Base-by-base conservation (phyloP, 2,797 vertebrate genomes). In the Lepilemur ruficaudatus region DNA sequence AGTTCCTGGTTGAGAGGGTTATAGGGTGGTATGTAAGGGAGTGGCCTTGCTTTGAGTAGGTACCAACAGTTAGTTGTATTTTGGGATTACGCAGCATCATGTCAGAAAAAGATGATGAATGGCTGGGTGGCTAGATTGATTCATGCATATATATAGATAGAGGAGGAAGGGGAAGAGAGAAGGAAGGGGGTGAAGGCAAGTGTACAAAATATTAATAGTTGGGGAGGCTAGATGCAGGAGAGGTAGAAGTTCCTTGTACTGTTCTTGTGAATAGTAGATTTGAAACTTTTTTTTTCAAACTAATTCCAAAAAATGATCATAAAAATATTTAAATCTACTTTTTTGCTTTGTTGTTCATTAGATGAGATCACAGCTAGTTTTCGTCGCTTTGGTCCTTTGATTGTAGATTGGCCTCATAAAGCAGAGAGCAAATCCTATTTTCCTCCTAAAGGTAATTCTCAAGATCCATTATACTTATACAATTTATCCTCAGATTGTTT, bases 351-450 rank as follows among this genome's bases (percentile, higher is more conserved):
- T 69, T 91, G 12, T 93, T 91, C 22, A 95, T 83, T 97, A 99
- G 99, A 99, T 98, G 99, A 99, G 98, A 99, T 99, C 97, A 99
- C 99, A 97, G 99, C 99, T 97, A 99, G 99, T 98, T 99, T 99
- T 98, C 99, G 99, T 92, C 99, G 99, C 96, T 99, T 99, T 98
- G 99, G 99, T 97, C 99, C 99, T 98, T 98, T 99, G 98, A 99
- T 99, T 98, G 99, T 99, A 92, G 99, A 99, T 97, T 99, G 99
- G 99, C 99, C 99, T 89, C 99, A 99, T 98, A 99, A 99, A 98
- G 99, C 99, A 97, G 99, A 99, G 98, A 99, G 99, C 99, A 99
- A 99, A 98, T 99, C 99, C 89, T 99, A 99, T 95, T 99, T 99
- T 97, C 99, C 99, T 98, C 99, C 99, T 38, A 99, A 99, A 99